Percentiles rank a stretch among this genome's conserved stretches.
Evolutionary conservation across 1,140 invertebrate species (phyloP).

Genomic region (Apis laboriosa): DNA sequence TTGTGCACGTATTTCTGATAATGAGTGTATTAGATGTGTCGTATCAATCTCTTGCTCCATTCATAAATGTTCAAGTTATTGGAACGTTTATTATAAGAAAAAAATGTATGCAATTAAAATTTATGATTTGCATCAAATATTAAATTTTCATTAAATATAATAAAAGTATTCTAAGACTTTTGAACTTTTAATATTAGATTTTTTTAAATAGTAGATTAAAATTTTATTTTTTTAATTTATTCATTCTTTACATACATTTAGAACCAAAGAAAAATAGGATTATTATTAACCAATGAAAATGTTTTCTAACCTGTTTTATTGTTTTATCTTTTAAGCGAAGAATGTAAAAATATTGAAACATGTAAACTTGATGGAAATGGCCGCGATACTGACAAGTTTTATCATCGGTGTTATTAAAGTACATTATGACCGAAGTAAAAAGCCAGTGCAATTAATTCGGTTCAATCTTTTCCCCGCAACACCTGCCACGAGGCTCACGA

Average conservation of each 20-base stretch:
- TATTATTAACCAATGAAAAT: neutral
- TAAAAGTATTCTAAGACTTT: too few relatives aligned
- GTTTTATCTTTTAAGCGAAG: neutral
- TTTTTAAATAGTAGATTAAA: too few relatives aligned
- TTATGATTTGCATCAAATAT: too few relatives aligned
- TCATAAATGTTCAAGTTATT: too few relatives aligned
- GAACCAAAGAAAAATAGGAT: neutral
- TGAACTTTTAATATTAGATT: too few relatives aligned
- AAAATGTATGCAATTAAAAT: too few relatives aligned
- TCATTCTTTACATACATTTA: too few relatives aligned
- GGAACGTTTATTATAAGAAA: too few relatives aligned
- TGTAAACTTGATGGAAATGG: neutral
- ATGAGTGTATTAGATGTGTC: neutral
- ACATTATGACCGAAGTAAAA: constrained; percentile 18
- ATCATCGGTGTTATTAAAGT: constrained; percentile 5
- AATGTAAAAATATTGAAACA: neutral
- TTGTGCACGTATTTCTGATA: neutral
- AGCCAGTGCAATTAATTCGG: constrained; percentile 39
- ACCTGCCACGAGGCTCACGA: constrained; percentile 34
- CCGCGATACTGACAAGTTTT: neutral
- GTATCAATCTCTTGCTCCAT: too few relatives aligned
- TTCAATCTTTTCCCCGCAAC: constrained; percentile 29
- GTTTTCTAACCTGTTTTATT: neutral
- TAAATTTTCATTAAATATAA: too few relatives aligned
- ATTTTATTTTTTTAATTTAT: too few relatives aligned